phyloP scores from a whole-genome alignment of 2,888 invertebrate species.

The Anoncus sp. region DNA sequence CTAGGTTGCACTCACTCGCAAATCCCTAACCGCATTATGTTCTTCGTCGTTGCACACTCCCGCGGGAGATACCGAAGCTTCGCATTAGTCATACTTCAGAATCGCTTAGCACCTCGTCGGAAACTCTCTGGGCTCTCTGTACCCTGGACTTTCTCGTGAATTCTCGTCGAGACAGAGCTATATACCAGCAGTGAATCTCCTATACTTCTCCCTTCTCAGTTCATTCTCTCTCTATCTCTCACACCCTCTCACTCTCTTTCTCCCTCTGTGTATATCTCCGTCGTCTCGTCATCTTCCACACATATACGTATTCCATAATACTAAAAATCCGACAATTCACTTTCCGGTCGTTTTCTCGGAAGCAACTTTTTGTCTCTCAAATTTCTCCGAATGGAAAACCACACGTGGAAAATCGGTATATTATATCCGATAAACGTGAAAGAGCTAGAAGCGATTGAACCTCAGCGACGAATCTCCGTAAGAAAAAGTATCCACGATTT shows the following conservation, averaged over 20 bases:
- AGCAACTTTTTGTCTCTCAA: conserved; percentile 33
- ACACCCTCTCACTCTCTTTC: too few species aligned
- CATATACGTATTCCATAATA: conserved; percentile 6
- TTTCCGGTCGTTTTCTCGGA: conserved; percentile 25
- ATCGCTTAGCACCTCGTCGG: conserved; percentile 68
- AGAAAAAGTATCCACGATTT: neutral
- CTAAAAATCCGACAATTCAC: conserved; percentile 31
- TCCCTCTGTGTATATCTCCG: conserved; percentile 12
- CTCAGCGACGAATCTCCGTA: neutral
- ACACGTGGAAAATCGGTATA: neutral
- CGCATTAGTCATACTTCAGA: conserved; percentile 73
- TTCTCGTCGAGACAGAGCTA: conserved; percentile 15
- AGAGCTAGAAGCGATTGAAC: neutral
- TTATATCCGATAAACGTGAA: conserved; percentile 19
- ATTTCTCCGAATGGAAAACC: conserved; percentile 10
- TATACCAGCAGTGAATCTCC: conserved; percentile 26
- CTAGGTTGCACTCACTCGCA: conserved; percentile 22
- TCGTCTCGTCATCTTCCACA: conserved; percentile 9
- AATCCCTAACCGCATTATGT: conserved; percentile 61
- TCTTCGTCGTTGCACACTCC: conserved; percentile 35
- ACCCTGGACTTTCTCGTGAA: conserved; percentile 22
- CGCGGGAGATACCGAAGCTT: conserved; percentile 21
- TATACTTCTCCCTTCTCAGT: conserved; percentile 47
- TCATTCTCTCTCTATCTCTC: conserved; percentile 14
- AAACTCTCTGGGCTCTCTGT: conserved; percentile 28